Conservation (phyloP, 2,888 invertebrate species). For the Sphecodes monilicornis region DNA sequence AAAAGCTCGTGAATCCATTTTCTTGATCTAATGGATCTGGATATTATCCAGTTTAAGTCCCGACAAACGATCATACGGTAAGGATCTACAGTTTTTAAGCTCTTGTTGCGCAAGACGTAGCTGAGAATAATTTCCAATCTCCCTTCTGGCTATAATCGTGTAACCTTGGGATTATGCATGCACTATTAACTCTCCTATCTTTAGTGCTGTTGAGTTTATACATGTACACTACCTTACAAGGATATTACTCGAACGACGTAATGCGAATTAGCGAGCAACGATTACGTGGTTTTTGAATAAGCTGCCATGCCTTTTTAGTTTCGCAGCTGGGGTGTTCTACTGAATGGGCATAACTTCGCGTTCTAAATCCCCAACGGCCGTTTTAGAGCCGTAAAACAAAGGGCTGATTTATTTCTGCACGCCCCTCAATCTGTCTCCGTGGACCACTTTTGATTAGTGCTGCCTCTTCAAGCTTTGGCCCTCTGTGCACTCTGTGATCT, state of each 20-base stretch:
- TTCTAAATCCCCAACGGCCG: conserved; percentile 78
- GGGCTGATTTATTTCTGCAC: conserved; percentile 79
- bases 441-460: conserved; percentile 78
- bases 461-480: conserved; percentile 65
- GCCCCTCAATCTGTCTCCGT: conserved; percentile 78
- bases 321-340: conserved; percentile 76
- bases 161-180: too few relatives aligned
- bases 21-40: too few relatives aligned
- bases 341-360: conserved; percentile 76
- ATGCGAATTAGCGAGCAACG: conserved; percentile 28
- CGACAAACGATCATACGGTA: too few relatives aligned
- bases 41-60: too few relatives aligned
- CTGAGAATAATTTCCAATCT: too few relatives aligned
- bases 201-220: not conserved
- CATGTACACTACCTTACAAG: not conserved
- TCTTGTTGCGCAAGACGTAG: too few relatives aligned
- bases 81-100: too few relatives aligned
- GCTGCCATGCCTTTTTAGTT: conserved; percentile 64
- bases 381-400: conserved; percentile 80
- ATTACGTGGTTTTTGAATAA: conserved; percentile 58
- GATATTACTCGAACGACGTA: conserved; percentile 17
- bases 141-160: too few relatives aligned
- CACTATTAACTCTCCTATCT: too few relatives aligned
- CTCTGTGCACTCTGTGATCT: not conserved
- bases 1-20: too few relatives aligned